A percentile compares a stretch with the other conserved stretches of the same genome.
Conservation (phyloP, 2,113 vertebrate species). For the Chaetura pelagica region DNA sequence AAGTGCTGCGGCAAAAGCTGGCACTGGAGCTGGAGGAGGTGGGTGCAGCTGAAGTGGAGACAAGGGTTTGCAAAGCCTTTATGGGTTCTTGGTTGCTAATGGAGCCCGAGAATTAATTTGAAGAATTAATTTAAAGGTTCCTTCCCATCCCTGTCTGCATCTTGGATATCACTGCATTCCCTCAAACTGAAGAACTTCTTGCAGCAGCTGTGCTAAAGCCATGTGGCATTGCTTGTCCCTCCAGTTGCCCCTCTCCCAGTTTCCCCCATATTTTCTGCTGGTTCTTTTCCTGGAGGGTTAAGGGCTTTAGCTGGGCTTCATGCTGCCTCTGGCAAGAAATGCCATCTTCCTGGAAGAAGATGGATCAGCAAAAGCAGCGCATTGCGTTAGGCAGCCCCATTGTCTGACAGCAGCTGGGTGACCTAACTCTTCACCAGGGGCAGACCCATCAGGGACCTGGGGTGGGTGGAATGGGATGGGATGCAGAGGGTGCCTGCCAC, state of each 20-base stretch:
- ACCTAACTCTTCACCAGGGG: not conserved
- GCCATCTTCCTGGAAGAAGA: not conserved
- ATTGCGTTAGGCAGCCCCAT: fast-evolving
- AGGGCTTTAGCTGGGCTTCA: not conserved
- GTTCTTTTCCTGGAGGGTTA: not conserved
- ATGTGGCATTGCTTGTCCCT: not conserved
- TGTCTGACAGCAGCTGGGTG: fast-evolving
- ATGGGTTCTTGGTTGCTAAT: not conserved
- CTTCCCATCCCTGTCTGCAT: not conserved
- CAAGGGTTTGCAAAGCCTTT: not conserved
- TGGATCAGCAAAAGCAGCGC: not conserved
- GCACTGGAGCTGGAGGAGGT: constrained; percentile 85
- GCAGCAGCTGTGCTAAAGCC: not conserved
- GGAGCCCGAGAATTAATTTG: not conserved
- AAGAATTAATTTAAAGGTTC: not conserved
- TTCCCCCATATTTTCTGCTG: not conserved
- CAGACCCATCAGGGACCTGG: fast-evolving
- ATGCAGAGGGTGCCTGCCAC: not conserved
- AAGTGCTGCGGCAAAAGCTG: constrained; percentile 78
- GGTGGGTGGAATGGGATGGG: not conserved
- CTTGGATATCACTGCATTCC: fast-evolving
- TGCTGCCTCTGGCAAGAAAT: not conserved
- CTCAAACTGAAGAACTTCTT: not conserved
- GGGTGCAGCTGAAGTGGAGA: not conserved
- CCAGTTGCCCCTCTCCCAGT: not conserved